Base-by-base conservation (phyloP, 2,113 vertebrate species). In the Prionailurus viverrinus region DNA sequence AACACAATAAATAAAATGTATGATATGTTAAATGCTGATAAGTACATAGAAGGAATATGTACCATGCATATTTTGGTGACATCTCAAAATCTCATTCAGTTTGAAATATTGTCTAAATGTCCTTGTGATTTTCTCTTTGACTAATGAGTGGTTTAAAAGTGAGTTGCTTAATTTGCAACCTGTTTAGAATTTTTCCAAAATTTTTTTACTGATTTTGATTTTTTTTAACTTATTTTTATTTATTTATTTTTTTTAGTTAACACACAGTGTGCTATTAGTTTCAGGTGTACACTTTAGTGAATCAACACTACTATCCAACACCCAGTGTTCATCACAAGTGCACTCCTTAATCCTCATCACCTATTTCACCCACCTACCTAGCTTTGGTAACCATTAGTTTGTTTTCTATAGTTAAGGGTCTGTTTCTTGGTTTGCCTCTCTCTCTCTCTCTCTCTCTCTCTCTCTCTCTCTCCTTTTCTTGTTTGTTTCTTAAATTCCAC, bases 71-170 rank as follows among this genome's bases (percentile, higher is more conserved):
- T 45, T 92, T 55, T 82, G 88, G 61, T 23, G 16, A 65, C 10
- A 66, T 76, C 89, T 89, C 4, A 58, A 36, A 68, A 31, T 91
- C 25, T 71, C 8, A 39, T 71, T 51, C 31, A 91, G 6, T 63
- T 91, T 69, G 39, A 69, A 95, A 79, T 25, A 79, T 89, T 93
- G 76, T 83, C 66, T 36, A 83, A 83, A 89, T 83, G 14, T 51
- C 3, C 33, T 55, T 33, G 8, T 73, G 33, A 87, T 92, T 86
- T 80, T 33, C 16, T 81, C 21, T 45, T 91, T 33, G 19, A 65
- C 13, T 65, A 51, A 51, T 65, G 14, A 63, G 12, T 90, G 74
- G 16, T 84, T 76, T 66, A 92, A 86, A 69, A 92, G 12, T 65
- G 5, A n/a, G 25, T 63, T 82, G 18, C 36, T 39, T 82, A 53